These are phyloP conservation scores for Falco peregrinus DNA, from an alignment of 2,797 vertebrate species.

Conservation along the genomic window DNA sequence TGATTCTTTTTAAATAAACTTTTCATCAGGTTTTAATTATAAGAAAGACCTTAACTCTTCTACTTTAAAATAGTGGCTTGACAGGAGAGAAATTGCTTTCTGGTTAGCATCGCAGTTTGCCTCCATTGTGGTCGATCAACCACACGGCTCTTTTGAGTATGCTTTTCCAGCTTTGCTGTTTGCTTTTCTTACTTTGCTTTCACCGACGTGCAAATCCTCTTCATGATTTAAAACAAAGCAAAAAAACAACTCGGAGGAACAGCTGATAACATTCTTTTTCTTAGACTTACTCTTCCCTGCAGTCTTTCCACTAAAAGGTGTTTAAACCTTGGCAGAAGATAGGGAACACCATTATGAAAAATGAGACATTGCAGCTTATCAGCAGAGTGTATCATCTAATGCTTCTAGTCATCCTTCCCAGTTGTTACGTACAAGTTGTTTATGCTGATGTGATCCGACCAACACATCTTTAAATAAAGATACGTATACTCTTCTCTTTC, in stretches of 20 bases:
- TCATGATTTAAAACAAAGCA: not conserved
- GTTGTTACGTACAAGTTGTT: not conserved
- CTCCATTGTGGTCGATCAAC: not conserved
- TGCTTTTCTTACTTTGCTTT: not conserved
- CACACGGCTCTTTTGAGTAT: fast-evolving
- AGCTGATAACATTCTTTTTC: not conserved
- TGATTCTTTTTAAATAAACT: not conserved
- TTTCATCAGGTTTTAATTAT: not conserved
- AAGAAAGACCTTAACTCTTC: not conserved
- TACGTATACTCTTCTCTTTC: not conserved
- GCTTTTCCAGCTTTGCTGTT: not conserved
- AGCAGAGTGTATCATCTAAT: not conserved
- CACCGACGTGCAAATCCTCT: not conserved
- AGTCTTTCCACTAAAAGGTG: not conserved
- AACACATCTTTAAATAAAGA: not conserved
- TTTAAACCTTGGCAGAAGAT: not conserved
- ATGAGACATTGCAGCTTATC: not conserved
- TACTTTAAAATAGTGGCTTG: not conserved
- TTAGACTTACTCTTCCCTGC: not conserved
- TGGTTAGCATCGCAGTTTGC: not conserved
- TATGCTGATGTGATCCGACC: not conserved
- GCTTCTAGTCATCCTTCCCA: not conserved
- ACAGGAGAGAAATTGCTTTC: not conserved
- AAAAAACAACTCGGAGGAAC: not conserved
- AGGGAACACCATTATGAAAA: not conserved